These are phyloP conservation scores for Pipistrellus nathusii DNA, from an alignment of 2,797 vertebrate genomes.

Conservation along the genomic window DNA sequence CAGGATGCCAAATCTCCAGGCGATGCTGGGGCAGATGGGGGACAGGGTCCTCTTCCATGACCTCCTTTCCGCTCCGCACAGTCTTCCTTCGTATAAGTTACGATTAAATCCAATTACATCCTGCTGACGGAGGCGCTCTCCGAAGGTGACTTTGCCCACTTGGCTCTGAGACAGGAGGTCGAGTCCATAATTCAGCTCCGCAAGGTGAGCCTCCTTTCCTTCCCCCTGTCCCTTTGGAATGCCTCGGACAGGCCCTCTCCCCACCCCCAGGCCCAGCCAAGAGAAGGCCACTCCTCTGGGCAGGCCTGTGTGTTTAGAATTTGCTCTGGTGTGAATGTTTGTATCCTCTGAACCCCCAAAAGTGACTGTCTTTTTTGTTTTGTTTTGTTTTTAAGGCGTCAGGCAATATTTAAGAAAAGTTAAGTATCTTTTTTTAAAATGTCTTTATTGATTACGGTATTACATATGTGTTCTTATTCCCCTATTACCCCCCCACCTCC, in stretches of 20 bases:
- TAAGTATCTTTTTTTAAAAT: too few species aligned
- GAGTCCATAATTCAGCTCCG: neutral
- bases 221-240: neutral
- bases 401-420: too few species aligned
- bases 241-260: too few species aligned
- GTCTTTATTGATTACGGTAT: too few species aligned
- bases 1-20: neutral
- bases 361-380: neutral
- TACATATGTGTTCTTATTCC: too few species aligned
- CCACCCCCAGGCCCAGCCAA: too few species aligned
- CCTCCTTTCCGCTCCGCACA: neutral
- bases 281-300: neutral
- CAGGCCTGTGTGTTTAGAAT: neutral
- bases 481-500: too few species aligned
- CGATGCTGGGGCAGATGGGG: neutral
- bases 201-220: slow-evolving; percentile 5
- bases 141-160: slow-evolving; percentile 73
- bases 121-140: slow-evolving; percentile 67
- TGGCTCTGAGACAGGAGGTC: neutral
- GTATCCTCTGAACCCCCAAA: neutral
- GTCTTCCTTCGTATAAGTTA: slow-evolving; percentile 50
- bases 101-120: slow-evolving; percentile 75
- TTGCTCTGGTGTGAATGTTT: neutral
- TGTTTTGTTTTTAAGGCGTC: too few species aligned
- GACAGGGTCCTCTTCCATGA: neutral